phyloP scores from a whole-genome alignment of 37 sponge, comb jelly and placozoan genomes.

The Eunapius fragilis region DNA sequence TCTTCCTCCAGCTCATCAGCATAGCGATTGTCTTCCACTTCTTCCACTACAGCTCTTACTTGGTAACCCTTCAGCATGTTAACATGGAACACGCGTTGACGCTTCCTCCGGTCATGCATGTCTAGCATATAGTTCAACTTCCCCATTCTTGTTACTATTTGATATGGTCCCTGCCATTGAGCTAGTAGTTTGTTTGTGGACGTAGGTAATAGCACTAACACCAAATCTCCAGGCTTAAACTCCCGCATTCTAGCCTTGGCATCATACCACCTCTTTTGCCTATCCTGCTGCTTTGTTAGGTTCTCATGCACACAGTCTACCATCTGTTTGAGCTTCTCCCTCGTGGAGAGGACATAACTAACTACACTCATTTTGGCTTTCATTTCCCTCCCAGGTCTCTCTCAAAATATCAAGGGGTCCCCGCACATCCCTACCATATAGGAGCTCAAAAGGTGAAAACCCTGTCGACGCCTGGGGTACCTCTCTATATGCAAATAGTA shows the following conservation, averaged over 20 bases:
- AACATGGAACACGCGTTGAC: too few species aligned
- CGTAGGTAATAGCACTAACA: constrained; percentile 15
- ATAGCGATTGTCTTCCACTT: too few species aligned
- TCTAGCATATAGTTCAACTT: constrained; percentile 7
- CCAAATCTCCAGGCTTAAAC: constrained; percentile 17
- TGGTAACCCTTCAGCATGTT: constrained; percentile 34
- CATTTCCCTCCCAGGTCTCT: too few species aligned
- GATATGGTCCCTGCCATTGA: too few species aligned
- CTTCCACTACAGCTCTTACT: neutral
- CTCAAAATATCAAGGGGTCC: too few species aligned
- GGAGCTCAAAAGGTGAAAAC: too few species aligned
- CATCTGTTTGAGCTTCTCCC: constrained; percentile 19
- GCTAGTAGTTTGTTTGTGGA: constrained; percentile 20
- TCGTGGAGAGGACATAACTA: constrained; percentile 5
- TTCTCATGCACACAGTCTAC: too few species aligned
- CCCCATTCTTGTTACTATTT: constrained; percentile 5
- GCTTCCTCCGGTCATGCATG: constrained; percentile 22
- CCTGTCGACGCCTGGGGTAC: too few species aligned
- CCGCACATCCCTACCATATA: too few species aligned
- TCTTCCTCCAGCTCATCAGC: too few species aligned
- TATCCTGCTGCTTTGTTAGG: constrained; percentile 16
- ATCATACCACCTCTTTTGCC: constrained; percentile 38
- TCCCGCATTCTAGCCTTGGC: neutral
- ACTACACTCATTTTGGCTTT: neutral
- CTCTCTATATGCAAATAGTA: too few species aligned